A percentile compares a stretch with the other conserved stretches of the same genome.
Evolutionary conservation across 1,140 invertebrate species (phyloP).

Genomic region (Harpegnathos saltator): DNA sequence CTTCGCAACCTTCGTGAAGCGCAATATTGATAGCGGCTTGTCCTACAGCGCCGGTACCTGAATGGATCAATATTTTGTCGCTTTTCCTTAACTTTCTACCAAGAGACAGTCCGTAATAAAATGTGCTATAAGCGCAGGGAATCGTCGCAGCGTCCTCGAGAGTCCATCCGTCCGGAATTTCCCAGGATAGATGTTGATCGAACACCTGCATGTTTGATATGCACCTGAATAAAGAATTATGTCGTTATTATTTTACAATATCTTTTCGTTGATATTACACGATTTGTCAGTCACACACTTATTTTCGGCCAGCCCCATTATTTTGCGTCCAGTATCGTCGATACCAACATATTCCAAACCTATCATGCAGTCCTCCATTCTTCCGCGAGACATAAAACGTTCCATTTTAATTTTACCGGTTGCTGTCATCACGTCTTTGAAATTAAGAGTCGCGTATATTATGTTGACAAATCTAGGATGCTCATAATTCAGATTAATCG

Average conservation of each 20-base stretch:
- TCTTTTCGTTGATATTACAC: neutral
- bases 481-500: conserved; percentile 76
- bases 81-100: conserved; percentile 87
- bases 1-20: conserved; percentile 88
- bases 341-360: conserved; percentile 91
- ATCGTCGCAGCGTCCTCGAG: conserved; percentile 95
- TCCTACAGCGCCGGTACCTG: conserved; percentile 92
- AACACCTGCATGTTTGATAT: conserved; percentile 87
- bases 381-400: conserved; percentile 86
- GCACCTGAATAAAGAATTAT: conserved; percentile 78
- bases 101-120: conserved; percentile 91
- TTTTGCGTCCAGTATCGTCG: conserved; percentile 85
- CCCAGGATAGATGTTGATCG: conserved; percentile 90
- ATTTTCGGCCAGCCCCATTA: conserved; percentile 89
- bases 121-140: conserved; percentile 94
- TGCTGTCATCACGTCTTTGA: conserved; percentile 92
- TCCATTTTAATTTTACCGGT: conserved; percentile 90
- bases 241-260: neutral
- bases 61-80: conserved; percentile 90
- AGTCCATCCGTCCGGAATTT: conserved; percentile 93
- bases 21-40: conserved; percentile 92
- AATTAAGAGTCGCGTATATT: conserved; percentile 90
- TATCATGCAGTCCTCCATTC: conserved; percentile 89
- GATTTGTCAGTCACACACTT: neutral
- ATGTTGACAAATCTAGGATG: conserved; percentile 85